Conservation (phyloP, 2,113 vertebrate genomes). For the Oreocharis arfaki region DNA sequence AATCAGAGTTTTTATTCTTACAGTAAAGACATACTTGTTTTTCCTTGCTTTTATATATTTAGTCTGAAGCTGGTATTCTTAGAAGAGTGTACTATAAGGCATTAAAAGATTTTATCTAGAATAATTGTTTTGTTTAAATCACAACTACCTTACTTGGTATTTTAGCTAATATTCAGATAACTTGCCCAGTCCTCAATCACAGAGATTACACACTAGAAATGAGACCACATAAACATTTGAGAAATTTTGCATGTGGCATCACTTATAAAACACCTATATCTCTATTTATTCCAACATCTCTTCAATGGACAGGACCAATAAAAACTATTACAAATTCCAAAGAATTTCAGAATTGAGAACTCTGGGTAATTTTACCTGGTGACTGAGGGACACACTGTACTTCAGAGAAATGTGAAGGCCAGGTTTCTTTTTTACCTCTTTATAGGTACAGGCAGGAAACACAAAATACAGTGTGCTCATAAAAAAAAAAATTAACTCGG, state of each 20-base stretch:
- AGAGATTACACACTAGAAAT: not conserved
- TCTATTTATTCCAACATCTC: not conserved
- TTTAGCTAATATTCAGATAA: not conserved
- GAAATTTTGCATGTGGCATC: not conserved
- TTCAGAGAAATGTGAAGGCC: not conserved
- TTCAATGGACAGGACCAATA: not conserved
- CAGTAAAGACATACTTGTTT: not conserved
- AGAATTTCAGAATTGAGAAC: not conserved
- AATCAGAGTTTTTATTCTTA: not conserved
- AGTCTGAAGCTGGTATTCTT: not conserved
- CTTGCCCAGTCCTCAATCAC: not conserved
- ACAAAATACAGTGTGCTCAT: not conserved
- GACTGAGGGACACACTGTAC: not conserved
- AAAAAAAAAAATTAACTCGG: not conserved
- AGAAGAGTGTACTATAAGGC: not conserved
- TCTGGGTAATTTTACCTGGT: not conserved
- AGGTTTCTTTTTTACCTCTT: not conserved
- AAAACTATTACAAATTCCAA: not conserved
- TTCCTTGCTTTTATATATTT: not conserved
- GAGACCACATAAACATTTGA: not conserved
- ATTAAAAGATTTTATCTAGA: not conserved
- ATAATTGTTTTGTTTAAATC: not conserved
- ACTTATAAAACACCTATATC: not conserved
- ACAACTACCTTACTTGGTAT: not conserved
- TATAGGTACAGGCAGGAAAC: not conserved